Evolutionary conservation across 2,888 invertebrate genomes (phyloP).

Genomic region (Molorchus minor): DNA sequence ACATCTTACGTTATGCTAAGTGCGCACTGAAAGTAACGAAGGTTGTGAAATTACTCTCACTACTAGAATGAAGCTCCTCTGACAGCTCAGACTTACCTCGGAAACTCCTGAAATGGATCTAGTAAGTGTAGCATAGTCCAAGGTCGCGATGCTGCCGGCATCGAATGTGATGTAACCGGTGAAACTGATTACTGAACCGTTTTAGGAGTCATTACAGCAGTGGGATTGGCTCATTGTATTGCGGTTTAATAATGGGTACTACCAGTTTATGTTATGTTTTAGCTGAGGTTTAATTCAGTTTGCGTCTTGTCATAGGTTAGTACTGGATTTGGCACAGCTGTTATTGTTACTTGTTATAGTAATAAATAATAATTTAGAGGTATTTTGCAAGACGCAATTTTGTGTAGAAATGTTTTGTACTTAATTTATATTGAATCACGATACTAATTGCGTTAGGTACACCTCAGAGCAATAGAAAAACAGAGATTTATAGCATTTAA

Average conservation of each 20-base stretch:
- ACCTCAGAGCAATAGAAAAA: too few relatives aligned
- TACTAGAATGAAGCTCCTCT: slow-evolving; percentile 26
- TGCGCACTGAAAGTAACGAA: slow-evolving; percentile 20
- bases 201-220: slow-evolving; percentile 22
- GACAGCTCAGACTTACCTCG: slow-evolving; percentile 22
- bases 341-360: too few relatives aligned
- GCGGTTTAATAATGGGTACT: slow-evolving; percentile 13
- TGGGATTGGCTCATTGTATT: slow-evolving; percentile 20
- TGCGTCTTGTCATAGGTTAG: too few relatives aligned
- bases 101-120: slow-evolving; percentile 36
- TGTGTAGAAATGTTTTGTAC: too few relatives aligned
- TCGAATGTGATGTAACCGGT: slow-evolving; percentile 34
- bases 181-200: slow-evolving; percentile 31
- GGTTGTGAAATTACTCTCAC: slow-evolving; percentile 36
- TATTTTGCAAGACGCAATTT: too few relatives aligned
- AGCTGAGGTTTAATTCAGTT: too few relatives aligned
- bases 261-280: slow-evolving; percentile 11
- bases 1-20: not conserved
- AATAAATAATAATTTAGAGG: too few relatives aligned
- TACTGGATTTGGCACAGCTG: too few relatives aligned
- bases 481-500: too few relatives aligned
- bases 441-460: too few relatives aligned
- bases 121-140: slow-evolving; percentile 38
- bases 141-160: slow-evolving; percentile 33
- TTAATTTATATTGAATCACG: too few relatives aligned